Conservation (phyloP, 2,113 vertebrate species). For the Nycticorax nycticorax region DNA sequence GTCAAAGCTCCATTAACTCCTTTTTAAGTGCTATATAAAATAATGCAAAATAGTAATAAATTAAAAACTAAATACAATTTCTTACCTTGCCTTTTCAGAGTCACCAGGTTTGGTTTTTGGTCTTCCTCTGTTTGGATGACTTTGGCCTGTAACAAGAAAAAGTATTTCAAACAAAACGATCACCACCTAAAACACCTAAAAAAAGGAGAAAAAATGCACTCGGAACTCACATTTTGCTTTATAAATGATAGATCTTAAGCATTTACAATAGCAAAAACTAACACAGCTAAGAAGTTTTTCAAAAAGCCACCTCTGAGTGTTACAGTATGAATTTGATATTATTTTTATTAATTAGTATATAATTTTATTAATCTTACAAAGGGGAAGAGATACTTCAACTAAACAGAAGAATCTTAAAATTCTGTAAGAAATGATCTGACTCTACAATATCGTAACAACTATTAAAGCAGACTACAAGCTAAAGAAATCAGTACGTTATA, state of each 20-base stretch:
- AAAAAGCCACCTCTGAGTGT: background rate
- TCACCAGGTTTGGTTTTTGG: conserved; percentile 55
- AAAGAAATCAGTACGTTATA: background rate
- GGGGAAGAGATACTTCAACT: background rate
- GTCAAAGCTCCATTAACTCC: background rate
- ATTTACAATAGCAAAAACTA: background rate
- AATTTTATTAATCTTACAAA: background rate
- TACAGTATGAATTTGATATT: background rate
- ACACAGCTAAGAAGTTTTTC: background rate
- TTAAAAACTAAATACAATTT: background rate
- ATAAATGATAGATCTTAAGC: background rate
- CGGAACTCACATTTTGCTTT: background rate
- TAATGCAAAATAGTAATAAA: background rate
- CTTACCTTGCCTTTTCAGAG: conserved; percentile 67
- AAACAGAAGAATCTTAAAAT: background rate
- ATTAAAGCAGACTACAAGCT: background rate
- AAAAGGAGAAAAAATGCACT: background rate
- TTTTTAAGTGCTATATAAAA: background rate
- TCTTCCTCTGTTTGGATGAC: conserved; percentile 65
- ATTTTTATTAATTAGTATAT: background rate
- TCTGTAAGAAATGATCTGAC: background rate
- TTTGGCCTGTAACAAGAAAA: conserved; percentile 50
- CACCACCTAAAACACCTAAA: background rate
- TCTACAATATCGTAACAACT: background rate
- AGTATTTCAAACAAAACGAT: background rate